Evolutionary conservation across 2,888 invertebrate genomes (phyloP), one percentile per base, ranked within the genome.

Genomic region (Dione vanillae): DNA sequence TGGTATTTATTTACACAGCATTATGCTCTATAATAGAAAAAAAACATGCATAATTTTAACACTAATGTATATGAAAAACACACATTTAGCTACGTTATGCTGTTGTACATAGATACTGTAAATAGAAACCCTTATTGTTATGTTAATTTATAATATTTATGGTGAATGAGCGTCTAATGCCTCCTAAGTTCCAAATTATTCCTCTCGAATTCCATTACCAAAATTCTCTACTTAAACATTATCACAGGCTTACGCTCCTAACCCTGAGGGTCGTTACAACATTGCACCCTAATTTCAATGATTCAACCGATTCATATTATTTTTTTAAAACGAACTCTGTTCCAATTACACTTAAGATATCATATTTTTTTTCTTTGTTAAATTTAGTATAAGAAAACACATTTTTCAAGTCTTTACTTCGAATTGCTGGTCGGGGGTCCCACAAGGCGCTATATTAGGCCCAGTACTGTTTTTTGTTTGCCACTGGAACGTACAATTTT

Each of bases 171-270:
- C 89, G 89, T 85, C 80, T 81, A 82, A 75, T 82, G 84, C 85
- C 84, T 83, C 79, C 77, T 83, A 82, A 78, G 77, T 78, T 78
- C 75, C 78, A 82, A 80, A 79, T 83, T 59, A 79, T 77, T 75
- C 77, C 70, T 77, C 67, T 79, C 74, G 81, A 76, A 78, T 81
- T 80, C 78, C 81, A 81, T 79, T 79, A 80, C 78, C 80, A 79
- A 74, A 81, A 82, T 82, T 84, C 83, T 82, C 81, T 85, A 85
- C 84, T 83, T 78, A 87, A 83, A 85, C 85, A 80, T 89, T 92
- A 93, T 93, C 92, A 92, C 92, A 93, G 92, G 90, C 91, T 88
- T 85, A 82, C 81, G 80, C 89, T 88, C 89, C 84, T 78, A 84
- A 85, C 90, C 91, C 88, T 86, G 81, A 80, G 89, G 91, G 89